These are phyloP conservation scores for Coenonympha glycerion DNA, from an alignment of 2,888 invertebrate species.

Conservation along the genomic window DNA sequence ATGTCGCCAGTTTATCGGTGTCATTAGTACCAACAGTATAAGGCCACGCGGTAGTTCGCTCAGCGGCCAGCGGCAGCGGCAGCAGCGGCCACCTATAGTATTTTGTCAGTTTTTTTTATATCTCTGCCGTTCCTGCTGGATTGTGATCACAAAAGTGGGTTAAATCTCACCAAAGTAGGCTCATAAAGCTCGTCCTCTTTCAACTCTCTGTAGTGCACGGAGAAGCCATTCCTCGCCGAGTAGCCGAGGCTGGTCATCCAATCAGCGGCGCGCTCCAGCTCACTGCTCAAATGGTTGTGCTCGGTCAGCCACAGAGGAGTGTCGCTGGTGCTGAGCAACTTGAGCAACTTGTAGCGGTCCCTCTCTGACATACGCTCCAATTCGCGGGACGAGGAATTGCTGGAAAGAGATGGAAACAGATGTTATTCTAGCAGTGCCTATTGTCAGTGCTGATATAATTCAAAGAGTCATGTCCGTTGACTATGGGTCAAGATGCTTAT, in stretches of 20 bases:
- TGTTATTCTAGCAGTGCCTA: too few species aligned
- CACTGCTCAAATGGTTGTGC: conserved; percentile 33
- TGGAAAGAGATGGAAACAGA: conserved; percentile 28
- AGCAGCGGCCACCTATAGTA: too few species aligned
- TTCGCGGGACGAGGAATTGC: conserved; percentile 57
- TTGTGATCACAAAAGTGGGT: too few species aligned
- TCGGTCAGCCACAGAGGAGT: conserved; percentile 64
- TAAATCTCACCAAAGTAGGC: conserved; percentile 78
- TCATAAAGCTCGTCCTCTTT: conserved; percentile 76
- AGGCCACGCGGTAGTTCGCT: too few species aligned
- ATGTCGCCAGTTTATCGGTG: too few species aligned
- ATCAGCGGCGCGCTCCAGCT: conserved; percentile 77
- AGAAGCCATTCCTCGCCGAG: conserved; percentile 82
- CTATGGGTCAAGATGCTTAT: too few species aligned
- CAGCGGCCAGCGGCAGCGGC: too few species aligned
- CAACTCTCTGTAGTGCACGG: conserved; percentile 82
- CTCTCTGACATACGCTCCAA: conserved; percentile 50
- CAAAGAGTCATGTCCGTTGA: too few species aligned
- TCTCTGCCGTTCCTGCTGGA: too few species aligned
- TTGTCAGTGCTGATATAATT: too few species aligned
- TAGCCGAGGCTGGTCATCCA: conserved; percentile 85
- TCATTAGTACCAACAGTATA: too few species aligned
- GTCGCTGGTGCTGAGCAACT: conserved; percentile 41
- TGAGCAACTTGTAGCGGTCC: conserved; percentile 47
- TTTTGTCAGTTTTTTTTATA: too few species aligned